phyloP scores from a whole-genome alignment of 1,140 invertebrate species.

The Atta texana region DNA sequence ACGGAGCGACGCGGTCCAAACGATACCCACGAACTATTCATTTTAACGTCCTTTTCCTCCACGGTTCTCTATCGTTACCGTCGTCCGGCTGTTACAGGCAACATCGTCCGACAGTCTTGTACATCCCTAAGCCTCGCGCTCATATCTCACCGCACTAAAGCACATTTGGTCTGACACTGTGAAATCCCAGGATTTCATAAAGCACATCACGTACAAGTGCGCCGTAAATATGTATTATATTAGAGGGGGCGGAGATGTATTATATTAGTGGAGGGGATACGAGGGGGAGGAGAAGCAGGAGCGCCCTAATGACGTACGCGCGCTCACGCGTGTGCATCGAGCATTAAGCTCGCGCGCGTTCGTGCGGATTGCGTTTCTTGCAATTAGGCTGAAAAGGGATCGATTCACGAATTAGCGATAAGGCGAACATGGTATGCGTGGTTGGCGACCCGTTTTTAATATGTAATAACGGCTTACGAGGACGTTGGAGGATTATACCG shows the following conservation, averaged over 20 bases:
- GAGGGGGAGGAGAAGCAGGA: background rate
- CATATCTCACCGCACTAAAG: slow-evolving; percentile 57
- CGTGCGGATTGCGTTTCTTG: slow-evolving; percentile 41
- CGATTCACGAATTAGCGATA: slow-evolving; percentile 72
- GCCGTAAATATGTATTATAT: slow-evolving; percentile 60
- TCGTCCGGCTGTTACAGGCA: slow-evolving; percentile 35
- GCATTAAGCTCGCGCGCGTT: slow-evolving; percentile 34
- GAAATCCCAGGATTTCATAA: slow-evolving; percentile 65
- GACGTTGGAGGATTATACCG: slow-evolving; percentile 58
- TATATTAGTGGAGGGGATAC: background rate
- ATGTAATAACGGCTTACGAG: slow-evolving; percentile 52
- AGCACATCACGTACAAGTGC: slow-evolving; percentile 38
- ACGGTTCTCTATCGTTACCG: slow-evolving; percentile 28
- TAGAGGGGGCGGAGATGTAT: background rate
- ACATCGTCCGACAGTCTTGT: slow-evolving; percentile 20
- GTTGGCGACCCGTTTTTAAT: slow-evolving; percentile 53
- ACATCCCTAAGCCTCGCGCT: slow-evolving; percentile 50
- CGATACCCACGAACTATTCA: slow-evolving; percentile 54
- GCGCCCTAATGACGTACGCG: slow-evolving; percentile 6
- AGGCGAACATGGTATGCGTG: slow-evolving; percentile 48
- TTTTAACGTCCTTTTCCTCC: slow-evolving; percentile 38
- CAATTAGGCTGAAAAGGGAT: slow-evolving; percentile 58
- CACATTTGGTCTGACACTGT: slow-evolving; percentile 62
- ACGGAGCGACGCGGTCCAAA: slow-evolving; percentile 33
- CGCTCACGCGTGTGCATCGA: background rate